Percentiles rank a stretch among this genome's conserved stretches.
phyloP scores from a whole-genome alignment of 1,140 invertebrate species.

The Drosophila kepulauana region DNA sequence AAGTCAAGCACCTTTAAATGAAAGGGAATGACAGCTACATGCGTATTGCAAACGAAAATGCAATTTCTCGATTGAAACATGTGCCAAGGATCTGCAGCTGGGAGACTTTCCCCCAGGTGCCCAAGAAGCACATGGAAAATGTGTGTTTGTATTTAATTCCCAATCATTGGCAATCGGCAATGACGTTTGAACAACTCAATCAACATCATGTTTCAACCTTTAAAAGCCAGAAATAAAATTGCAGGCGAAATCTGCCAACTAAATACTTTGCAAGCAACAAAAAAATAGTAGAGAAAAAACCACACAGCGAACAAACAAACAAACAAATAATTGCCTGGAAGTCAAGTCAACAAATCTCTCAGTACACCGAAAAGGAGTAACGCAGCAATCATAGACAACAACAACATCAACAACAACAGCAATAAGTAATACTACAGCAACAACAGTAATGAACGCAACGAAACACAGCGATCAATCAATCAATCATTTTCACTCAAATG shows the following conservation, averaged over 20 bases:
- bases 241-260: slow-evolving; percentile 72
- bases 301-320: background rate
- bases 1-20: background rate
- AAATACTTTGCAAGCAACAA: slow-evolving; percentile 27
- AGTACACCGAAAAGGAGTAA: slow-evolving; percentile 77
- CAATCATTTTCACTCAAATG: slow-evolving; percentile 80
- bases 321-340: slow-evolving; percentile 69
- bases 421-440: slow-evolving; percentile 1
- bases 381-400: slow-evolving; percentile 54
- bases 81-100: slow-evolving; percentile 8
- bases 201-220: slow-evolving; percentile 56
- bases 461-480: slow-evolving; percentile 71
- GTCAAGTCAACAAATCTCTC: slow-evolving; percentile 69
- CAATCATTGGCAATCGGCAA: slow-evolving; percentile 50
- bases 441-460: slow-evolving; percentile 33
- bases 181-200: slow-evolving; percentile 50
- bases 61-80: background rate
- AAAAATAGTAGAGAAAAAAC: slow-evolving; percentile 28
- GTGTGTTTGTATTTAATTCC: slow-evolving; percentile 42
- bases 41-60: background rate
- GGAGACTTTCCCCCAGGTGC: slow-evolving; percentile 37
- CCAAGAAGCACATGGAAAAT: slow-evolving; percentile 18
- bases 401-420: slow-evolving; percentile 21
- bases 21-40: background rate
- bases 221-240: slow-evolving; percentile 71